Evolutionary conservation across 2,797 vertebrate genomes (phyloP).

Genomic region (Gobionotothen gibberifrons): DNA sequence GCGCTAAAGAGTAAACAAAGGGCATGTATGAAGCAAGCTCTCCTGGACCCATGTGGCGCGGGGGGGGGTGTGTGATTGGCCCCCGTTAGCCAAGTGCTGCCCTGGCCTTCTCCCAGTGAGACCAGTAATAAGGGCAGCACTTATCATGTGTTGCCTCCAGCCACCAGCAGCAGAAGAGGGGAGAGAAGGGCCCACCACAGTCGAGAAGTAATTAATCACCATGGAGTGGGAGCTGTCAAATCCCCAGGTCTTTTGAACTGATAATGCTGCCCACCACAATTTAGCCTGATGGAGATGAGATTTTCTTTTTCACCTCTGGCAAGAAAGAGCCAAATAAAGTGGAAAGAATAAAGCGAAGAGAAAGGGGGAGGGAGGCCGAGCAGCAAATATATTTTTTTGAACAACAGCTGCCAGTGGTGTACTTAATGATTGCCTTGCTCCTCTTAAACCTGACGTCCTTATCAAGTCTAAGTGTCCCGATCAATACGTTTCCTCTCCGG

Average conservation of each 20-base stretch:
- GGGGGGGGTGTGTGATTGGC: constrained; percentile 69
- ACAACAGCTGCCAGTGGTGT: constrained; percentile 84
- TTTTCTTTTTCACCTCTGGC: constrained; percentile 93
- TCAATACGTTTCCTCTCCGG: constrained; percentile 81
- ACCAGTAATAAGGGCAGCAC: constrained; percentile 95
- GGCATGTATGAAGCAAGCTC: constrained; percentile 57
- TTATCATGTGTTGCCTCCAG: constrained; percentile 96
- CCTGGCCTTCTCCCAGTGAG: constrained; percentile 92
- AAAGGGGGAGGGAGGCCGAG: constrained; percentile 29
- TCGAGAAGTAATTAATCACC: constrained; percentile 99
- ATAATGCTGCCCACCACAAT: constrained; percentile 98
- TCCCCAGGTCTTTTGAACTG: constrained; percentile 95
- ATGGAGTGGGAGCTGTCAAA: constrained; percentile 96
- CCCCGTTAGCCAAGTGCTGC: constrained; percentile 66
- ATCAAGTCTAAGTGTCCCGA: constrained; percentile 84
- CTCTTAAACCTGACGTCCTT: constrained; percentile 84
- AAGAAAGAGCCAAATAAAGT: constrained; percentile 83
- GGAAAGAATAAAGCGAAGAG: constrained; percentile 16
- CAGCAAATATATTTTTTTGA: constrained; percentile 86
- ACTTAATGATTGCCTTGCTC: constrained; percentile 87
- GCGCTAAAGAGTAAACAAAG: constrained; percentile 72
- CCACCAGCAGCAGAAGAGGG: constrained; percentile 89
- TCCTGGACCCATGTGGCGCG: constrained; percentile 37
- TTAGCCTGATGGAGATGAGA: constrained; percentile 98
- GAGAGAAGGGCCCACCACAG: constrained; percentile 92